Evolutionary conservation across 53 echinoderm and acorn worm genomes (phyloP), one percentile per base, ranked within the genome.

Genomic region (Zoroaster sp.): DNA sequence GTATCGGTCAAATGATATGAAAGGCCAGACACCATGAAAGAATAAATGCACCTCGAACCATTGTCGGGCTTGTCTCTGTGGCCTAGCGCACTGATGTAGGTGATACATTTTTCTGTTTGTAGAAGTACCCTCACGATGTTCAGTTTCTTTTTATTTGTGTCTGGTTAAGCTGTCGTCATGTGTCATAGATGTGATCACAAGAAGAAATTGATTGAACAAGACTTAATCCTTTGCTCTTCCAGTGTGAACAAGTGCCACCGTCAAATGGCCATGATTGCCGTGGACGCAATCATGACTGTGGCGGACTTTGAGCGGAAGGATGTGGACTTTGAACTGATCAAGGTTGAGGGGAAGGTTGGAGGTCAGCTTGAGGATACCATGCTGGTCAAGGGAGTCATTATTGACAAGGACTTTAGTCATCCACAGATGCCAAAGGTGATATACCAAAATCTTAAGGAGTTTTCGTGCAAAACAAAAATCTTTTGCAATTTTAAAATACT

Each of bases 371-470:
- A 95, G 45, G 98, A 97, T 78, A 97, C 98, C 92, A 97, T 97
- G 98, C 92, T 97, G 75, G 98, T 97, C 55, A 95, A 88, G 36
- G 98, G 98, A 14, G 98, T 97, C 63, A 87, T 97, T 40, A 95
- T 97, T 20, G 98, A 97, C 69, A 97, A 97, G 72, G 98, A 97
- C 37, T 95, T 97, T 83, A 97, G 98, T 78, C 98, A 97, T 73
- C 98, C 98, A 38, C 98, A 97, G 90, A 97, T 97, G 98, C 98
- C 98, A 25, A 97, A 97, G 90, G 98, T 97, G 72, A 91, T 87
- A 5, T n/a, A n/a, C 6, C 30, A 25, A 18, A 2, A 20, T 11
- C 18, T 0, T 14, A 39, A 40, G n/a, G n/a, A n/a, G n/a, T n/a
- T n/a, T n/a, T n/a, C n/a, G n/a, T n/a, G n/a, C n/a, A n/a, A n/a